Evolutionary conservation across 1,140 invertebrate genomes (phyloP).

Genomic region (Melitaea cinxia): DNA sequence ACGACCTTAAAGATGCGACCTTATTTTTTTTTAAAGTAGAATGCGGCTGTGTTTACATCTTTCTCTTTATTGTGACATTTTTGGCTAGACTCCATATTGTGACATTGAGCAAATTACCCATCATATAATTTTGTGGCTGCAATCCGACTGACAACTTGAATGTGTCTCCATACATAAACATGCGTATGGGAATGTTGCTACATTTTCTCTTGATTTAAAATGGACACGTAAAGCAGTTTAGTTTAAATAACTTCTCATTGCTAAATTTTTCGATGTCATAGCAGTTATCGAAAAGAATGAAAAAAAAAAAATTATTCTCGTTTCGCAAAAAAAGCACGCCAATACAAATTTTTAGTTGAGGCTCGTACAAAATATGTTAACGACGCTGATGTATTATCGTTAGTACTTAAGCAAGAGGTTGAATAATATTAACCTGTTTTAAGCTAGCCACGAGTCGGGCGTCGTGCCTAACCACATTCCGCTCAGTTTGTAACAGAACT

Average conservation of each 20-base stretch:
- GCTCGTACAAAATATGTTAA: conserved; percentile 46
- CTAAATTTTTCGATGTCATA: conserved; percentile 46
- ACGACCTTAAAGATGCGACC: conserved; percentile 62
- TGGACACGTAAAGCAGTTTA: too few species aligned
- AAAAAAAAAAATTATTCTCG: conserved; percentile 54
- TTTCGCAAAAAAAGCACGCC: conserved; percentile 29
- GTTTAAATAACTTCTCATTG: neutral
- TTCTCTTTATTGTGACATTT: conserved; percentile 74
- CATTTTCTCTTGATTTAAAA: too few species aligned
- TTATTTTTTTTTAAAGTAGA: conserved; percentile 77
- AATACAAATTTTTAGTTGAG: conserved; percentile 19
- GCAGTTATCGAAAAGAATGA: conserved; percentile 45
- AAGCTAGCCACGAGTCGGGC: conserved; percentile 54
- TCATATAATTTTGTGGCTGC: conserved; percentile 34
- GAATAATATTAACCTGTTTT: conserved; percentile 69
- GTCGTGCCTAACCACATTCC: conserved; percentile 66
- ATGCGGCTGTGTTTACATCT: conserved; percentile 77
- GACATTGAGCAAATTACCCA: conserved; percentile 59
- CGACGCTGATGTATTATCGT: conserved; percentile 46
- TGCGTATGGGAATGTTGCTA: neutral
- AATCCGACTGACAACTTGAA: conserved; percentile 23
- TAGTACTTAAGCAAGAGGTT: conserved; percentile 56
- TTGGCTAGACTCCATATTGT: conserved; percentile 66
- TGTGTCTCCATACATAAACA: neutral
- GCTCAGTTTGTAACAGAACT: conserved; percentile 56